phyloP scores from a whole-genome alignment of 1,140 invertebrate genomes.

The Drosophila lacteicornis region DNA sequence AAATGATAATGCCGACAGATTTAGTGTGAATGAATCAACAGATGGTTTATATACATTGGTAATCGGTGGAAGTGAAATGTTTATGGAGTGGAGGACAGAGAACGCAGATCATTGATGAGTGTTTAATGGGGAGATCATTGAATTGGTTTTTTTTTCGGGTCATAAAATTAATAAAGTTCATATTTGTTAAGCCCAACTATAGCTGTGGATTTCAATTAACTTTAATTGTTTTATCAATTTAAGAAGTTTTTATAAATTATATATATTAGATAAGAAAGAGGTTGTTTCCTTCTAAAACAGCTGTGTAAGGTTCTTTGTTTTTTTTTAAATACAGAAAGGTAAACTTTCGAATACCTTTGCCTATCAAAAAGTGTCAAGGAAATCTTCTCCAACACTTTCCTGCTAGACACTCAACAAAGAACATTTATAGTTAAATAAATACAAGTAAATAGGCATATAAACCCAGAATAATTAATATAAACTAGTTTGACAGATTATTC shows the following conservation, averaged over 20 bases:
- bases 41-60: slow-evolving; percentile 28
- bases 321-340: no score
- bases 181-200: no score
- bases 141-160: neutral
- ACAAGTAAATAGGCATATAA: neutral
- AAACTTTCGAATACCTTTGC: neutral
- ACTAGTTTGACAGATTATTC: slow-evolving; percentile 27
- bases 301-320: no score
- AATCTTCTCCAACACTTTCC: neutral
- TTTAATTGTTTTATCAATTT: no score
- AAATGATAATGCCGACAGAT: slow-evolving; percentile 39
- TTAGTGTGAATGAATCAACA: slow-evolving; percentile 45
- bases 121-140: slow-evolving; percentile 20
- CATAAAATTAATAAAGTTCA: no score
- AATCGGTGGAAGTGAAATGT: slow-evolving; percentile 21
- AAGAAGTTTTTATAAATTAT: no score
- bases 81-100: slow-evolving; percentile 9
- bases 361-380: neutral
- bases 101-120: slow-evolving; percentile 21
- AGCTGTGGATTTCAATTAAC: no score
- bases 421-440: neutral
- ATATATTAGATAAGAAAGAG: no score
- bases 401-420: neutral
- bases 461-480: slow-evolving; percentile 10
- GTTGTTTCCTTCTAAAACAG: no score